These are phyloP conservation scores for Tupaia chinensis DNA, from an alignment of 2,113 vertebrate genomes.

Conservation along the genomic window DNA sequence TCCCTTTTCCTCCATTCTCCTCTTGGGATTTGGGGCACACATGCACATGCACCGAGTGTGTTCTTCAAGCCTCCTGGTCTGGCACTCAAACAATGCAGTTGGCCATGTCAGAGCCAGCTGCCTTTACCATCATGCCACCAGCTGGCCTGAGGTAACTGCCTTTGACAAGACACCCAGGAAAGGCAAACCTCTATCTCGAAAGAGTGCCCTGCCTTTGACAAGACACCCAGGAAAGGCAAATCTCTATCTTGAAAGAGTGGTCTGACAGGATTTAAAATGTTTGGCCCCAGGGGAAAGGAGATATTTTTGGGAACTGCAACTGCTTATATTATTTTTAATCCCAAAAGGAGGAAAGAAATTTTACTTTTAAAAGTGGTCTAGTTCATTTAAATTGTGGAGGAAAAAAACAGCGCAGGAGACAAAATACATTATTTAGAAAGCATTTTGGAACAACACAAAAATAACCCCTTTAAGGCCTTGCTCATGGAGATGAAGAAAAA, in stretches of 20 bases:
- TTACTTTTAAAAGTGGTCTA: not conserved
- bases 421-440: not conserved
- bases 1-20: too few relatives aligned
- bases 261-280: not conserved
- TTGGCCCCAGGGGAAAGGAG: constrained; percentile 35
- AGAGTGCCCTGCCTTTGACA: not conserved
- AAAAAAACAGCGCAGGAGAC: not conserved
- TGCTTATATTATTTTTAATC: constrained; percentile 71
- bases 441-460: not conserved
- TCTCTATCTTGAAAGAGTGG: not conserved
- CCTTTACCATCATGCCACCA: too few relatives aligned
- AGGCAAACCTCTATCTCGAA: not conserved
- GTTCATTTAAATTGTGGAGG: constrained; percentile 57
- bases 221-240: not conserved
- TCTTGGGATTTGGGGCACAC: too few relatives aligned
- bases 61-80: too few relatives aligned
- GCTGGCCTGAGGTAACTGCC: not conserved
- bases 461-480: not conserved
- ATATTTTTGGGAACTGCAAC: constrained; percentile 42
- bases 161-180: not conserved
- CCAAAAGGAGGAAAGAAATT: not conserved
- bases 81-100: too few relatives aligned
- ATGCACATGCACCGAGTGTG: too few relatives aligned
- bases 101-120: too few relatives aligned
- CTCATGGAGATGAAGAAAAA: not conserved